Evolutionary conservation across 1,140 invertebrate species (phyloP).

Genomic region (Pseudomyrmex dendroicus): DNA sequence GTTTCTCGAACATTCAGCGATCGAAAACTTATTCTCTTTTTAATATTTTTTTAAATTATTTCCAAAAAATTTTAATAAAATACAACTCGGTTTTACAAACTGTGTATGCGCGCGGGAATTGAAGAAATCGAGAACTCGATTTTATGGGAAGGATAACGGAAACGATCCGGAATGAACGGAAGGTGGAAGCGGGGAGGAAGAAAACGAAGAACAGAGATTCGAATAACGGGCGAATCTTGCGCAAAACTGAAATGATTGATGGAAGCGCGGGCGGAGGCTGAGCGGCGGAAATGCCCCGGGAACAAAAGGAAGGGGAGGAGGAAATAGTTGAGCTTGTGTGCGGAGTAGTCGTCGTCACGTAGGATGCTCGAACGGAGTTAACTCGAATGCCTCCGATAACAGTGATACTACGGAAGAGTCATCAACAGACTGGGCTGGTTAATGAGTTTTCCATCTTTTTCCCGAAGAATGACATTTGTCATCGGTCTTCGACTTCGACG

Average conservation of each 20-base stretch:
- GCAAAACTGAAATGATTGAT: conserved; percentile 76
- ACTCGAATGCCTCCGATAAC: conserved; percentile 68
- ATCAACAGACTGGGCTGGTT: conserved; percentile 56
- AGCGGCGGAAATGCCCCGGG: conserved; percentile 45
- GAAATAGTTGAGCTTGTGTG: conserved; percentile 69
- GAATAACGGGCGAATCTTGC: conserved; percentile 71
- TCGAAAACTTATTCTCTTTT: too few species aligned
- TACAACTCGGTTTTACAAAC: too few species aligned
- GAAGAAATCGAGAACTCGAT: conserved; percentile 40
- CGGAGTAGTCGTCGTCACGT: conserved; percentile 51
- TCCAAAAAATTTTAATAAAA: too few species aligned
- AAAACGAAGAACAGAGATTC: conserved; percentile 42
- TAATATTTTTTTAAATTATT: too few species aligned
- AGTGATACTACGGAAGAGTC: conserved; percentile 65
- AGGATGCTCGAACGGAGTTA: conserved; percentile 62
- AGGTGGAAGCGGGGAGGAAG: conserved; percentile 14
- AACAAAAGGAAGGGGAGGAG: conserved; percentile 67
- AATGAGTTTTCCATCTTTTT: conserved; percentile 66
- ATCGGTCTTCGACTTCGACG: conserved; percentile 53
- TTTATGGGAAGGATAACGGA: conserved; percentile 1
- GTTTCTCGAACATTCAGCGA: neutral
- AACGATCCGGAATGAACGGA: conserved; percentile 36
- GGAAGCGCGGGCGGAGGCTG: conserved; percentile 34
- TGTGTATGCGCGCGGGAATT: neutral
- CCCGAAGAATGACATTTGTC: conserved; percentile 59